Base-by-base conservation (phyloP, 2,888 invertebrate genomes). In the Eucriotettix oculatus region DNA sequence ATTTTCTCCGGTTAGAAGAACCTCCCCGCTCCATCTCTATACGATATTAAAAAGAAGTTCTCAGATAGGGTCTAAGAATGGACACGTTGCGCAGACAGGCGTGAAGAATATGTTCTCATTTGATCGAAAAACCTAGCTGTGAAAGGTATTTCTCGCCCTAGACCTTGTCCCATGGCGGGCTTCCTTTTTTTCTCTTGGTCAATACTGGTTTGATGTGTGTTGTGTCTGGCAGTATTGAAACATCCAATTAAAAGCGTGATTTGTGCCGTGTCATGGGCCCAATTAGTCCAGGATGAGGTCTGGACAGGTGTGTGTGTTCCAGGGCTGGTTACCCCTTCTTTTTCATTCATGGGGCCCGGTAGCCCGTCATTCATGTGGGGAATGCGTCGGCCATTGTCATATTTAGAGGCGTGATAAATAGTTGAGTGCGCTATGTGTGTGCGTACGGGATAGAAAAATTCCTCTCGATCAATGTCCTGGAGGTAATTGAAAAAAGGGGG, bases 181-280 rank as follows among this genome's bases (percentile, higher is more conserved):
- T 29, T 7, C 29, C 29, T 7, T 2, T 7, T 29, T 29, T 29
- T 29, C 7, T 48, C n/a, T 48, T 48, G 12, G 48, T 48, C 48
- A 48, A 48, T 48, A 48, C 48, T 14, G 14, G 48, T 12, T n/a
- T n/a, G 48, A 48, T 48, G n/a, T 48, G 48, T 48, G 48, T n/a
- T n/a, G 48, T 14, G 14, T 14, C 48, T 14, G n/a, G 42, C 52
- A 42, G 54, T 54, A 58, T 58, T 58, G 58, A 58, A 58, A 58
- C 58, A 54, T 58, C 54, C 58, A 58, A 54, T 58, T 58, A 54
- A 53, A 58, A 42, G 54, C 43, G 54, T 58, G 53, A 42, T 58
- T 58, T 54, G 53, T 58, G 58, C 58, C 53, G 12, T 54, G 58
- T 58, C 58, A 58, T 29, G 42, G 42, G 16, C 16, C 58, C 58